Evolutionary conservation across 2,113 vertebrate species (phyloP).

Genomic region (Ahaetulla prasina): DNA sequence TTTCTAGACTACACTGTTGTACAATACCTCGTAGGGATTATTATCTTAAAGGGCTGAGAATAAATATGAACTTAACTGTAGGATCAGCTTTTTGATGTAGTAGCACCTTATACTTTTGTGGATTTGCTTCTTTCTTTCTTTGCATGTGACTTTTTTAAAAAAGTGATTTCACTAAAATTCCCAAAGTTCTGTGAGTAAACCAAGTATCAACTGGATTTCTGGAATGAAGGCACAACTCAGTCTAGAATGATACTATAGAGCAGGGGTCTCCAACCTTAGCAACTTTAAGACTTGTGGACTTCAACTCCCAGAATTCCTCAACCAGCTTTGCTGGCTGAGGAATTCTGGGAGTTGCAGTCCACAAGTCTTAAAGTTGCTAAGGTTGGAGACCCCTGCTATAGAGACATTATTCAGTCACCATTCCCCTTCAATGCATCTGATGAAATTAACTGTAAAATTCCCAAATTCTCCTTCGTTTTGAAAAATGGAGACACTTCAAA

Average conservation of each 20-base stretch:
- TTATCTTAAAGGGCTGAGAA: background rate
- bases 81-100: background rate
- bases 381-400: too few species aligned
- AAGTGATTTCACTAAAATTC: background rate
- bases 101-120: background rate
- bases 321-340: too few species aligned
- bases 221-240: background rate
- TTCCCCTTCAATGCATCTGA: background rate
- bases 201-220: background rate
- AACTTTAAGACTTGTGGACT: too few species aligned
- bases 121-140: background rate
- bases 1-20: background rate
- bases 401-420: background rate
- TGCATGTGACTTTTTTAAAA: background rate
- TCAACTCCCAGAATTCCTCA: too few species aligned
- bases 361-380: too few species aligned
- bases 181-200: background rate
- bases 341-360: too few species aligned
- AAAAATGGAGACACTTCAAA: background rate
- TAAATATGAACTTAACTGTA: background rate
- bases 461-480: background rate
- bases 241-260: background rate
- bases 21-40: background rate
- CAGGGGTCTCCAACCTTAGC: too few species aligned
- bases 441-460: background rate